Conservation (phyloP, 2,888 invertebrate genomes). For the Zaprionus obscuricornis region DNA sequence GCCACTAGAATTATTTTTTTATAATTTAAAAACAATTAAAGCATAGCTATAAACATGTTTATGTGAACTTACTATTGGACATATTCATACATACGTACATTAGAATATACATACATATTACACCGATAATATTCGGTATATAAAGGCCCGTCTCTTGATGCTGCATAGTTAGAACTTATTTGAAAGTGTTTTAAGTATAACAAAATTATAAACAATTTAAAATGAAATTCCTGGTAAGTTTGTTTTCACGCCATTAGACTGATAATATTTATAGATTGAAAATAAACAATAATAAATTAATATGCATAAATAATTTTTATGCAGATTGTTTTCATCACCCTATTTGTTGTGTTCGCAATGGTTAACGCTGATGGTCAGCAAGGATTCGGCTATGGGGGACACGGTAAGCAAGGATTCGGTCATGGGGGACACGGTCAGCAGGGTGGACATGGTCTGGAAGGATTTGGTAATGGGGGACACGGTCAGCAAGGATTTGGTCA, state of each 20-base stretch:
- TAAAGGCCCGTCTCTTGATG: slow-evolving; percentile 13
- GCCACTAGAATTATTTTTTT: no score
- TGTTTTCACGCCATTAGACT: background rate
- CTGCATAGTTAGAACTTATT: slow-evolving; percentile 38
- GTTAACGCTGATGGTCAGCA: slow-evolving; percentile 25
- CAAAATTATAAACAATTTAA: slow-evolving; percentile 32
- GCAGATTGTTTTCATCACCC: slow-evolving; percentile 59
- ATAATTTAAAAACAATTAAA: no score
- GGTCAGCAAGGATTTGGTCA: slow-evolving; percentile 17
- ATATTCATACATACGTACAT: background rate
- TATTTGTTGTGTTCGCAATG: slow-evolving; percentile 54
- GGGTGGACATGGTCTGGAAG: slow-evolving; percentile 1
- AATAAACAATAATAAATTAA: background rate
- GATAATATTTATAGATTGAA: no score
- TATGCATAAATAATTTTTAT: background rate
- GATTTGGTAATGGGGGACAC: slow-evolving; percentile 6
- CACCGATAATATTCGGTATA: slow-evolving; percentile 52
- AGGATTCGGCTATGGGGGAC: slow-evolving; percentile 21
- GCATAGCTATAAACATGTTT: no score
- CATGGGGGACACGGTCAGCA: slow-evolving; percentile 5
- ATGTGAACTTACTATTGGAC: background rate
- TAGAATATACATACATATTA: no score
- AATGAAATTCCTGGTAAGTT: slow-evolving; percentile 68
- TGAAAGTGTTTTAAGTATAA: slow-evolving; percentile 26
- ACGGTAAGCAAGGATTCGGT: slow-evolving; percentile 13